A percentile compares a stretch with the other conserved stretches of the same genome.
Conservation (phyloP, 2,888 invertebrate species). For the Axea sp. region DNA sequence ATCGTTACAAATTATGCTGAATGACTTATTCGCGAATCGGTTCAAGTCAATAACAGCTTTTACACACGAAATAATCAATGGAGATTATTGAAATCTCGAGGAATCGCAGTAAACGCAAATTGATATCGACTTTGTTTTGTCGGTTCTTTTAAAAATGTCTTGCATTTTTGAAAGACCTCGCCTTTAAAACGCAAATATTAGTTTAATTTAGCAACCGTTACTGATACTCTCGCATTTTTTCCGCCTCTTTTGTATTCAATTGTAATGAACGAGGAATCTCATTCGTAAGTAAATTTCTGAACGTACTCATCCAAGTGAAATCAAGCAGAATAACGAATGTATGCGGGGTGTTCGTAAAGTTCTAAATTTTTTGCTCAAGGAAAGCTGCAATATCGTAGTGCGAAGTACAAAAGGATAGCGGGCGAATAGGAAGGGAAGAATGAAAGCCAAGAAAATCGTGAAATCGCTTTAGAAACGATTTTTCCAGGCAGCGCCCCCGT, state of each 20-base stretch:
- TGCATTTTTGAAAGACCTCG: neutral
- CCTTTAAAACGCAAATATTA: conserved; percentile 5
- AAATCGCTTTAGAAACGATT: conserved; percentile 66
- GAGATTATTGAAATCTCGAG: neutral
- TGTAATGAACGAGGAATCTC: conserved; percentile 26
- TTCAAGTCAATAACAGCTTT: conserved; percentile 22
- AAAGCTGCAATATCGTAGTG: conserved; percentile 38
- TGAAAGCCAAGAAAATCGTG: conserved; percentile 61
- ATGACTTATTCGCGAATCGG: conserved; percentile 61
- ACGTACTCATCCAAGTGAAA: conserved; percentile 52
- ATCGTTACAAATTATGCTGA: conserved; percentile 64
- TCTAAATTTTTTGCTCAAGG: conserved; percentile 36
- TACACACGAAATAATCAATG: conserved; percentile 9
- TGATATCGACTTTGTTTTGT: too few relatives aligned
- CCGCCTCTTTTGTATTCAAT: conserved; percentile 14
- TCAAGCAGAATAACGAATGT: conserved; percentile 56
- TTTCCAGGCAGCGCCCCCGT: conserved; percentile 62
- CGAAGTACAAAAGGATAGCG: conserved; percentile 42
- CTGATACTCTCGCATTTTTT: conserved; percentile 23
- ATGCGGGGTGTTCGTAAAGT: conserved; percentile 53
- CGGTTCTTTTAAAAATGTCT: neutral
- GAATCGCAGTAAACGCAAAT: too few relatives aligned
- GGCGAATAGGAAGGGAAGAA: conserved; percentile 24
- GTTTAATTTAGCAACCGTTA: conserved; percentile 2
- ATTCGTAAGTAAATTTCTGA: conserved; percentile 49